Percentiles rank a stretch among this genome's conserved stretches.
Evolutionary conservation across 2,888 invertebrate species (phyloP).

Genomic region (Acleris literana): DNA sequence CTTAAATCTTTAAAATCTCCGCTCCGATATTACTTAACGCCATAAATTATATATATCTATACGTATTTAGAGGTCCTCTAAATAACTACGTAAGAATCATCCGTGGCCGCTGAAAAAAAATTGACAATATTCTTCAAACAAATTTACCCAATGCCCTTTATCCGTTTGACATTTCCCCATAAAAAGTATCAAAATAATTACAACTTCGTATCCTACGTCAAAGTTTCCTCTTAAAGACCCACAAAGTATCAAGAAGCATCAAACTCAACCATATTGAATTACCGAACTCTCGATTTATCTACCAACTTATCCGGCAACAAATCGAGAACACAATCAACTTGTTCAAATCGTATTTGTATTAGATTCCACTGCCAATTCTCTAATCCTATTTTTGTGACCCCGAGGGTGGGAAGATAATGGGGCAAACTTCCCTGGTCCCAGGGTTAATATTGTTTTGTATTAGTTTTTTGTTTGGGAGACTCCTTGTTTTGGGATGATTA

Average conservation of each 20-base stretch:
- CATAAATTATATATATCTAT: too few species aligned
- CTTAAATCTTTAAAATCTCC: too few species aligned
- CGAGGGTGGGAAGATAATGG: conserved; percentile 16
- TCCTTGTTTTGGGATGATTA: conserved; percentile 11
- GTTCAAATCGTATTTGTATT: conserved; percentile 26
- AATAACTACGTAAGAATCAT: too few species aligned
- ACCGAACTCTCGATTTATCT: conserved; percentile 10
- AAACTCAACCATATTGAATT: conserved; percentile 5
- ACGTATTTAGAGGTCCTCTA: too few species aligned
- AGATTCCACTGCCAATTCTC: conserved; percentile 31
- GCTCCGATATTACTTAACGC: too few species aligned
- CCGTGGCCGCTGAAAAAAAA: too few species aligned
- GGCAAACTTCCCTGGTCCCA: conserved; percentile 25
- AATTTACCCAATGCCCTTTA: too few species aligned
- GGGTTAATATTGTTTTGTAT: conserved; percentile 34
- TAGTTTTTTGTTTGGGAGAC: conserved; percentile 32
- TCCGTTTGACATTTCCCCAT: too few species aligned
- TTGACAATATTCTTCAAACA: too few species aligned
- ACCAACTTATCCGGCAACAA: conserved; percentile 26
- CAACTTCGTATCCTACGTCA: too few species aligned
- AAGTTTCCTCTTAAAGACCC: too few species aligned
- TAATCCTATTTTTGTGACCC: conserved; percentile 34
- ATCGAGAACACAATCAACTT: conserved; percentile 30
- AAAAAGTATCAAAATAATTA: too few species aligned
- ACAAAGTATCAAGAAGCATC: background rate